These are phyloP conservation scores for Steinernema scapterisci DNA, from an alignment of 2,888 invertebrate species.

Conservation along the genomic window DNA sequence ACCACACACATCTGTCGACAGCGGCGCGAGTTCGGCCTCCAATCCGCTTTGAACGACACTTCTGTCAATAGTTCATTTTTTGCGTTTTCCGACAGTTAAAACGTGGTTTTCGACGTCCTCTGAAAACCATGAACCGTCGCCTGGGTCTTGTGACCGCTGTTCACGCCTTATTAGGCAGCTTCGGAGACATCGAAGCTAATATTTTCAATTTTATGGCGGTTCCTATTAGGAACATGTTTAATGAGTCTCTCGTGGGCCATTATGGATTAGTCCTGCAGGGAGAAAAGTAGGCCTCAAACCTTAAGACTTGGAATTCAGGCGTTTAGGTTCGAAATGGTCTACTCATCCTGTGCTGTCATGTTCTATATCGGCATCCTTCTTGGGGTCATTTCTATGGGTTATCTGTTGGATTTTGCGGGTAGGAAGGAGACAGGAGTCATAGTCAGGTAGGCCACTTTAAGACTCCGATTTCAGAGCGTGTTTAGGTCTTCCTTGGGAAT, in stretches of 20 bases:
- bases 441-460: conserved; percentile 47
- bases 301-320: not conserved
- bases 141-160: conserved; percentile 47
- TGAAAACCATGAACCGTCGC: conserved; percentile 37
- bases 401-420: conserved; percentile 56
- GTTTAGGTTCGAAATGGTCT: conserved; percentile 56
- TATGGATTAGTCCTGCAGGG: conserved; percentile 39
- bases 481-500: conserved; percentile 52
- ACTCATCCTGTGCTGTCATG: conserved; percentile 53
- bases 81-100: not conserved
- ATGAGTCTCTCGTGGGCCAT: conserved; percentile 43
- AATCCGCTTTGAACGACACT: too few relatives aligned
- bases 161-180: conserved; percentile 56
- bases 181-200: conserved; percentile 57
- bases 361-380: conserved; percentile 57
- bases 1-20: too few relatives aligned
- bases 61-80: not conserved
- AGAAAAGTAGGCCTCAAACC: conserved; percentile 32
- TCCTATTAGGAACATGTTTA: conserved; percentile 51
- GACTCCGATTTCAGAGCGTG: too few relatives aligned
- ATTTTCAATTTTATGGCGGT: conserved; percentile 56
- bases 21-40: too few relatives aligned
- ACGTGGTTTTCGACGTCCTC: too few relatives aligned
- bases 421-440: conserved; percentile 53
- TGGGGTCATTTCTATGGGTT: conserved; percentile 53